A percentile compares a stretch with the other conserved stretches of the same genome.
Conservation (phyloP, 1,140 invertebrate genomes). For the Lanistes nyassanus region DNA sequence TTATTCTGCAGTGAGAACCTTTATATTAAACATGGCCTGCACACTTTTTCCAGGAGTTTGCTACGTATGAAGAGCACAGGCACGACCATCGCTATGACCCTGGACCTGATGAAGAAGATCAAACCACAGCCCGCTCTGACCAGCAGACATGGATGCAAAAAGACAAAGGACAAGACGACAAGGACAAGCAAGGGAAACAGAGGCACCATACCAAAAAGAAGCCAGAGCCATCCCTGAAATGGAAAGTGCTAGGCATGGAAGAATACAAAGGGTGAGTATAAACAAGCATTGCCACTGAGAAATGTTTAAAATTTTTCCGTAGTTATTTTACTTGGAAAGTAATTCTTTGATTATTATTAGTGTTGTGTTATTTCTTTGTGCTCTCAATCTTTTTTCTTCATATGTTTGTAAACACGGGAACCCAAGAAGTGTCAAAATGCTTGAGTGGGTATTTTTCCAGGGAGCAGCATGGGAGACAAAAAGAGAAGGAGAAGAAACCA, state of each 20-base stretch:
- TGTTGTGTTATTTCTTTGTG: too few relatives aligned
- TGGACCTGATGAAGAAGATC: slow-evolving; percentile 35
- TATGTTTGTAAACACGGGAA: too few relatives aligned
- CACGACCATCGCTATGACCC: slow-evolving; percentile 35
- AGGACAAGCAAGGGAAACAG: slow-evolving; percentile 52
- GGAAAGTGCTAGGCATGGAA: slow-evolving; percentile 60
- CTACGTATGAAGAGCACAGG: slow-evolving; percentile 41
- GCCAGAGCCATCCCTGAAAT: slow-evolving; percentile 63
- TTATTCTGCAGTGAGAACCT: neutral
- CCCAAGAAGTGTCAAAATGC: too few relatives aligned
- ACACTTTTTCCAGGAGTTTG: slow-evolving; percentile 44
- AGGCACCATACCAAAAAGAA: slow-evolving; percentile 54
- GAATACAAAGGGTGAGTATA: slow-evolving; percentile 49
- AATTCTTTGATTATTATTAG: too few relatives aligned
- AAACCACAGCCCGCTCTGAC: slow-evolving; percentile 36
- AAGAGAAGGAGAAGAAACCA: slow-evolving; percentile 25
- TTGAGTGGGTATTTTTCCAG: slow-evolving; percentile 12
- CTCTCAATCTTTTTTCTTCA: too few relatives aligned
- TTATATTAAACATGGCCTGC: neutral
- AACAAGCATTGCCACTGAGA: too few relatives aligned
- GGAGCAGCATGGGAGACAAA: slow-evolving; percentile 14
- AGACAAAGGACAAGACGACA: slow-evolving; percentile 36
- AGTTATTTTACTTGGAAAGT: too few relatives aligned
- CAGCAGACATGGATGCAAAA: slow-evolving; percentile 37
- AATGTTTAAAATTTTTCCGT: too few relatives aligned